Base-by-base conservation (phyloP, 2,113 vertebrate genomes). In the Aleadryas rufinucha region DNA sequence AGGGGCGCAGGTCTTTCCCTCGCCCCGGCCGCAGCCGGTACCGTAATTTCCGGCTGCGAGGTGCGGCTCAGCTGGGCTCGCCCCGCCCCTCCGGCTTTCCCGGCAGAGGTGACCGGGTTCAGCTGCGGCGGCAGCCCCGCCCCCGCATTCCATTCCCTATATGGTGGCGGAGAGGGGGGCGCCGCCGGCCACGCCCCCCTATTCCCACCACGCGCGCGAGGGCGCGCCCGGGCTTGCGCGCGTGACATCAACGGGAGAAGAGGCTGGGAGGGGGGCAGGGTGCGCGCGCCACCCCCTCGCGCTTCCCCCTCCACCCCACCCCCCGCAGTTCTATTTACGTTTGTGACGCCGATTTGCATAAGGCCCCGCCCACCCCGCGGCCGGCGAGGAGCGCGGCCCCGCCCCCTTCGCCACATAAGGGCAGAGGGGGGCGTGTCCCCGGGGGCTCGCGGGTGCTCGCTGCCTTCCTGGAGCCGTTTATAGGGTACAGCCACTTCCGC, bases 371-470 rank as follows among this genome's bases (percentile, higher is more conserved):
- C 95, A 56, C 30, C 2, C 27, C 1, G 2, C 50, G 4, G 87
- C 3, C 17, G 5, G 3, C 2, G 2, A 24, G 63, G 31, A 8
- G 1, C 7, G 8, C 6, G 77, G 89, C 94, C 83, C 82, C 98
- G 92, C 99, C 98, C 84, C 10, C 70, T 90, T 80, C 49, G 6
- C 98, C 99, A 65, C 98, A 98, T 98, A 2, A 98, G 98, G 98
- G 98, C 95, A 90, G 85, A 93, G 99, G 41, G 41, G 41, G 41
- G 41, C 41, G 41, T 41, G 41, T 41, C 41, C 41, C 41, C 41
- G 41, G 41, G 13, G 41, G 41, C 41, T 41, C 41, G 41, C 41
- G 41, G 41, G 41, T 13, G 10, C 41, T 41, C 41, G 41, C 41
- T 41, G 41, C 41, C 41, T 41, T 41, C 41, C 41, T 41, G 41